phyloP scores from a whole-genome alignment of 2,113 vertebrate genomes.

The Tragelaphus strepsiceros region DNA sequence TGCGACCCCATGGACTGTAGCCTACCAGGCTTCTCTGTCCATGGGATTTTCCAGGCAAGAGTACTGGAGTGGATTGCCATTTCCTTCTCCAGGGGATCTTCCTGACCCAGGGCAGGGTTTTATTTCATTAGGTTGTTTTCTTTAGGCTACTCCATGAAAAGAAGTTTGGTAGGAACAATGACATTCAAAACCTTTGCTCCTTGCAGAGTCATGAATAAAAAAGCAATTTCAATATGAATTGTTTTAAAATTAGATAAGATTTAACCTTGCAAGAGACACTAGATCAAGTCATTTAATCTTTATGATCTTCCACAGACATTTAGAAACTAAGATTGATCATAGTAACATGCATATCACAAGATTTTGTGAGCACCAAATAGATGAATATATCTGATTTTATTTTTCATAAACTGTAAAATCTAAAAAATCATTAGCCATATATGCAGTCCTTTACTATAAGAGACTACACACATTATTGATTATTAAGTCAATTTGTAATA shows the following conservation, averaged over 20 bases:
- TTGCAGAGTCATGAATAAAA: not conserved
- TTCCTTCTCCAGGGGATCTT: no score
- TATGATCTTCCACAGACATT: not conserved
- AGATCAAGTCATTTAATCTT: not conserved
- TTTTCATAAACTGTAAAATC: not conserved
- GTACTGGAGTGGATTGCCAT: no score
- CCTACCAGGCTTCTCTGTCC: no score
- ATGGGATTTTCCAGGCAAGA: no score
- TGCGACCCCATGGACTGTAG: no score
- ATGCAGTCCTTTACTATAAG: not conserved
- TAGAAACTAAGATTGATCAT: not conserved
- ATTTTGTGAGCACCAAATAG: not conserved
- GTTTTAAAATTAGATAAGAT: not conserved
- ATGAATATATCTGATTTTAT: not conserved
- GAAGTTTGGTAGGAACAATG: not conserved
- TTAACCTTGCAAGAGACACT: not conserved
- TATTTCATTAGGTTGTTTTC: not conserved
- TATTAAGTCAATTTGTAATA: not conserved
- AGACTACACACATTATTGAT: not conserved
- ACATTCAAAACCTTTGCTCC: not conserved
- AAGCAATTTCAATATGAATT: slow-evolving; percentile 3
- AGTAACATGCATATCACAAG: not conserved
- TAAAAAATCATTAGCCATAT: not conserved
- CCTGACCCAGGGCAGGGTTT: not conserved
- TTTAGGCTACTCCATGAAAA: not conserved